A percentile compares a stretch with the other conserved stretches of the same genome.
Conservation (phyloP, 2,113 vertebrate genomes). For the Antennarius striatus region DNA sequence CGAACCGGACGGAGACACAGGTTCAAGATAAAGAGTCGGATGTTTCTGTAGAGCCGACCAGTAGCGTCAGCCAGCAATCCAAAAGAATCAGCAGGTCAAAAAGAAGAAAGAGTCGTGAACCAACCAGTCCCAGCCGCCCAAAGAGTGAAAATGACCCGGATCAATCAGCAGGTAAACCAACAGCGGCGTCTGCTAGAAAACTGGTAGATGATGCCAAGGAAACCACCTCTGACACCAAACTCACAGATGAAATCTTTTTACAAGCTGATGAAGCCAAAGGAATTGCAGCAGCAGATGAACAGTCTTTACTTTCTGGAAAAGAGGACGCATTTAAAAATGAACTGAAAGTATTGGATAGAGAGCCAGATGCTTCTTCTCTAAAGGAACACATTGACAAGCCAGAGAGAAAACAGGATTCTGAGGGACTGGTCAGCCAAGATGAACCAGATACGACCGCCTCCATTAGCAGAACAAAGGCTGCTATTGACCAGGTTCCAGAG, state of each 20-base stretch:
- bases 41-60: slow-evolving; percentile 19
- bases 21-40: slow-evolving; percentile 2
- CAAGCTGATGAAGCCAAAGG: slow-evolving; percentile 15
- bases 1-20: slow-evolving; percentile 4
- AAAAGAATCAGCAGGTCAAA: slow-evolving; percentile 57
- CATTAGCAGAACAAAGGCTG: slow-evolving; percentile 50
- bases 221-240: slow-evolving; percentile 6
- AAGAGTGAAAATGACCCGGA: slow-evolving; percentile 47
- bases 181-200: slow-evolving; percentile 8
- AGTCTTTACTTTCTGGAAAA: neutral
- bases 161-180: slow-evolving; percentile 5
- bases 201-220: slow-evolving; percentile 1
- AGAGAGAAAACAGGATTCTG: slow-evolving; percentile 18
- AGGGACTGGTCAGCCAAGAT: slow-evolving; percentile 42
- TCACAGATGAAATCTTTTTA: slow-evolving; percentile 25
- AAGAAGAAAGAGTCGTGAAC: slow-evolving; percentile 57
- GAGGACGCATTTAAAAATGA: slow-evolving; percentile 19
- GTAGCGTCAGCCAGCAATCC: slow-evolving; percentile 24
- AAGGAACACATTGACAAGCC: slow-evolving; percentile 20
- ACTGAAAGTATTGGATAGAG: slow-evolving; percentile 9
- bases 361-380: slow-evolving; percentile 5
- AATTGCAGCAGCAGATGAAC: slow-evolving; percentile 20
- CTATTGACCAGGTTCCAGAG: slow-evolving; percentile 33
- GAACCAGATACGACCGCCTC: slow-evolving; percentile 52
- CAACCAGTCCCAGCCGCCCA: slow-evolving; percentile 47